Evolutionary conservation across 2,113 vertebrate species (phyloP), one percentile per base, ranked within the genome.

Genomic region (Eretmochelys imbricata): DNA sequence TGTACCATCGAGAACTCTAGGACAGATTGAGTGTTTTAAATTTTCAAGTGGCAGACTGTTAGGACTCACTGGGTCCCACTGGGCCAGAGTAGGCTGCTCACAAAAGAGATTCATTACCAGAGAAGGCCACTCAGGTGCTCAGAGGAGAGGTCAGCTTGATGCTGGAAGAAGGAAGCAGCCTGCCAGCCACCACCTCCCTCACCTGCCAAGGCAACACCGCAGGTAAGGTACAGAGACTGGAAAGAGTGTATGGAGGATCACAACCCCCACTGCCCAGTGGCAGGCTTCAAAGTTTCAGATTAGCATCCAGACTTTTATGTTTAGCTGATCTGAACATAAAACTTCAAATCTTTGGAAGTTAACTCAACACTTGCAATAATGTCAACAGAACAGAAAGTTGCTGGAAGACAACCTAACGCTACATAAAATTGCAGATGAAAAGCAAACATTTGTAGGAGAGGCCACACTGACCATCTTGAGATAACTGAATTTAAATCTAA

Each of bases 301-400:
- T 1, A 82, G 42, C 4, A 31, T 31, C 13, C 80, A 4, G 22
- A 79, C 69, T 69, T 2, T 22, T 84, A 69, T 1, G 8, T 10
- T 75, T 8, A 69, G 65, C 48, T 20, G 20, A 69, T 25, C 22
- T 57, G 49, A 88, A 90, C 35, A 57, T 16, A 53, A 57, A 76
- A 1, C 19, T 42, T 20, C n/a, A 19, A 72, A n/a, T 12, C 29
- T 3, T 31, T 50, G 51, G 82, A 84, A 48, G n/a, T 0, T 35
- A 79, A 81, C 19, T 27, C 78, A 83, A 5, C 49, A 20, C 0
- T 27, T 17, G 1, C 54, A 17, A 53, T 31, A 5, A 22, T 13
- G 24, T 2, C 0, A 0, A 53, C 79, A 53, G 84, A 72, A 42
- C 0, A 0, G 1, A 10, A 4, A 1, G 6, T 0, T 50, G 72